Conservation (phyloP, 2,888 invertebrate species). For the Caenorhabditis sinica region DNA sequence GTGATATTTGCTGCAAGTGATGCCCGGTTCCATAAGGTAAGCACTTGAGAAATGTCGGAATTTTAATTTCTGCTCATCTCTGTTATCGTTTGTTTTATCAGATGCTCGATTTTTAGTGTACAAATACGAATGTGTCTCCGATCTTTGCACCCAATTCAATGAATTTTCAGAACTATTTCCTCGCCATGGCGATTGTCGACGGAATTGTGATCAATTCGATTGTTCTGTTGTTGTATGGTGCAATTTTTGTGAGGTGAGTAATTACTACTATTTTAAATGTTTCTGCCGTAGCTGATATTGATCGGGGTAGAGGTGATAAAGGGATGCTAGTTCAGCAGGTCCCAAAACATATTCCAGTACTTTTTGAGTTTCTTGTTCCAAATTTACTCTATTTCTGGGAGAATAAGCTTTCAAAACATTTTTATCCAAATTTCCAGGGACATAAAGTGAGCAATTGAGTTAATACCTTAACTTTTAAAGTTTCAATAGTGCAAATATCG, state of each 20-base stretch:
- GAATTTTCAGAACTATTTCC: conserved; percentile 73
- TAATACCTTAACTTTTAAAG: too few relatives aligned
- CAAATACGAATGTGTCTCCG: conserved; percentile 31
- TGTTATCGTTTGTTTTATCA: conserved; percentile 20
- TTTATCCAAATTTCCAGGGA: too few relatives aligned
- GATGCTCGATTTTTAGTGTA: conserved; percentile 32
- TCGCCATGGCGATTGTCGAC: conserved; percentile 72
- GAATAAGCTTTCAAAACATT: too few relatives aligned
- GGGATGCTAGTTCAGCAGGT: too few relatives aligned
- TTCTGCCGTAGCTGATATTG: too few relatives aligned
- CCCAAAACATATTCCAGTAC: too few relatives aligned
- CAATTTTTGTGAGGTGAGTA: conserved; percentile 74
- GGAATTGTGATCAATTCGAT: conserved; percentile 75
- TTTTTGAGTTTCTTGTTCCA: too few relatives aligned
- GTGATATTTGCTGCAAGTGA: conserved; percentile 72
- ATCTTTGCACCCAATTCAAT: conserved; percentile 33
- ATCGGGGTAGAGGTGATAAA: too few relatives aligned
- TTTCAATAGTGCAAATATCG: too few relatives aligned
- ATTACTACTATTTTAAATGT: too few relatives aligned
- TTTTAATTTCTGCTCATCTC: conserved; percentile 36
- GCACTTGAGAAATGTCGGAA: neutral
- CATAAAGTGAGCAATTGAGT: too few relatives aligned
- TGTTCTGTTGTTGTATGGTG: conserved; percentile 73
- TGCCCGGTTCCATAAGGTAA: conserved; percentile 71
- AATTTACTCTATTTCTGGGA: too few relatives aligned